Conservation (phyloP, 2,797 vertebrate genomes). For the Babyrousa celebensis region DNA sequence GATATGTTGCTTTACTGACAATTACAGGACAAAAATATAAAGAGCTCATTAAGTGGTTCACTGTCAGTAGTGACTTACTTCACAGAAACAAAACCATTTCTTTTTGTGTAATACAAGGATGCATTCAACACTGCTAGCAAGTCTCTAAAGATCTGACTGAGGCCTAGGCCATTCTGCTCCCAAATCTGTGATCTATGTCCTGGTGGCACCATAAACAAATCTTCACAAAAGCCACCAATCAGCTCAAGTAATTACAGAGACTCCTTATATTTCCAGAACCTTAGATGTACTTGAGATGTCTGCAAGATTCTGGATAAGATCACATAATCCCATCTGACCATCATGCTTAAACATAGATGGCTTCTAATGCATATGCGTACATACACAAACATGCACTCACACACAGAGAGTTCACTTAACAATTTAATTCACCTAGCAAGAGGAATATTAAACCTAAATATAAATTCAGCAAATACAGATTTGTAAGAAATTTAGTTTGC, state of each 20-base stretch:
- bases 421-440: not conserved
- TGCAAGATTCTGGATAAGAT: not conserved
- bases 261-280: not conserved
- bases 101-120: not conserved
- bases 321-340: not conserved
- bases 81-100: not conserved
- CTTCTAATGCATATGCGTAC: not conserved
- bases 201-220: not conserved
- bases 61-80: not conserved
- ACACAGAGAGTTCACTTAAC: not conserved
- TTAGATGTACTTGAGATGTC: not conserved
- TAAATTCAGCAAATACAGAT: not conserved
- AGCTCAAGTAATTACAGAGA: not conserved
- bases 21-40: not conserved
- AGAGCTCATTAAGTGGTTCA: not conserved
- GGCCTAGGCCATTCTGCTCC: not conserved
- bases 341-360: not conserved
- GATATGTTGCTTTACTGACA: not conserved
- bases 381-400: not conserved
- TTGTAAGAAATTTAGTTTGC: not conserved
- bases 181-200: not conserved
- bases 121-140: not conserved
- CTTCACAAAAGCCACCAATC: not conserved
- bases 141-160: not conserved
- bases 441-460: slow-evolving; percentile 7